These are phyloP conservation scores for Leuciscus waleckii DNA, from an alignment of 2,797 vertebrate species.

Conservation along the genomic window DNA sequence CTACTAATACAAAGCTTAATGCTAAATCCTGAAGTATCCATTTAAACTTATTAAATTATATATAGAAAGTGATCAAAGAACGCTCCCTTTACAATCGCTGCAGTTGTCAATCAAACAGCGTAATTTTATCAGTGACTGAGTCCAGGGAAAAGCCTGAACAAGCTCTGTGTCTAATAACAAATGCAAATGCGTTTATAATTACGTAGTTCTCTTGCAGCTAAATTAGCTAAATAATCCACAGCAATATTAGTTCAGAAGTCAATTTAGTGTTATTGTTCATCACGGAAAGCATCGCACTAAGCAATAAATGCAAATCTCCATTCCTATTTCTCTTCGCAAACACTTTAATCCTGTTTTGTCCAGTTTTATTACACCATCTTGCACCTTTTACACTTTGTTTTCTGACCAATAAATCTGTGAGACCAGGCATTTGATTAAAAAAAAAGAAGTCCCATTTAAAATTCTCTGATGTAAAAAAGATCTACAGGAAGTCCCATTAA, in stretches of 20 bases:
- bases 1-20: too few species aligned
- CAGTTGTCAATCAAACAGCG: too few species aligned
- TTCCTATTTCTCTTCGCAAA: not conserved
- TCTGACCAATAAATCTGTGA: not conserved
- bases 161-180: not conserved
- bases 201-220: not conserved
- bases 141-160: not conserved
- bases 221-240: conserved; percentile 29
- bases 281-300: conserved; percentile 2
- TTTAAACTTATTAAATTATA: too few species aligned
- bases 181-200: conserved; percentile 11
- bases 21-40: too few species aligned
- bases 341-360: not conserved
- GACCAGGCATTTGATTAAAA: not conserved
- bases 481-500: not conserved
- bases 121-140: too few species aligned
- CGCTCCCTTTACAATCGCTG: too few species aligned
- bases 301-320: conserved; percentile 2
- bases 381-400: not conserved
- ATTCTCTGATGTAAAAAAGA: not conserved
- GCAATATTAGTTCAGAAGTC: conserved; percentile 9
- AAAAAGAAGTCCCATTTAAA: not conserved
- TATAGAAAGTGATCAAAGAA: too few species aligned
- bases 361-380: conserved; percentile 9
- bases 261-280: conserved; percentile 30